These are phyloP conservation scores for Chlorodrepanis virens DNA, from an alignment of 2,113 vertebrate genomes.

Conservation along the genomic window DNA sequence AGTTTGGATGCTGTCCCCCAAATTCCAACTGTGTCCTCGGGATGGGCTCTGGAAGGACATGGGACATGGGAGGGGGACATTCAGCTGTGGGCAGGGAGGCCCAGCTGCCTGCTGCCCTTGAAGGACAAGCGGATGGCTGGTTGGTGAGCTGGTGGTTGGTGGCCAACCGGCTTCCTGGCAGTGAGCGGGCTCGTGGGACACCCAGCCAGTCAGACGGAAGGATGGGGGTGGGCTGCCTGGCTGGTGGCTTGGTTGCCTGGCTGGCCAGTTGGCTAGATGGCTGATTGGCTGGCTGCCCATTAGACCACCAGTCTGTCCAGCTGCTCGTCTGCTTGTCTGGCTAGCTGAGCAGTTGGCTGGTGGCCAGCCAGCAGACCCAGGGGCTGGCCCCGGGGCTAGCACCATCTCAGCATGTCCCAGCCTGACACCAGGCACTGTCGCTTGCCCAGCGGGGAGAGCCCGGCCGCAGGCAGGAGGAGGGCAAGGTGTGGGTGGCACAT, in stretches of 20 bases:
- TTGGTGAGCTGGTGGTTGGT: not conserved
- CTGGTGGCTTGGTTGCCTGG: not conserved
- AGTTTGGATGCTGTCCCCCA: not conserved
- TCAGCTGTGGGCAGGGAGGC: not conserved
- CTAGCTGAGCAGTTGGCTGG: not conserved
- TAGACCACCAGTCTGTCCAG: not conserved
- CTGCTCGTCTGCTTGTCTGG: not conserved
- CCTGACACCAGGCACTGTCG: rapidly evolving
- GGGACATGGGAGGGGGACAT: too few species aligned
- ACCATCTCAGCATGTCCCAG: rapidly evolving
- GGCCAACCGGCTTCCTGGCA: not conserved
- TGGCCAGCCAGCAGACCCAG: not conserved
- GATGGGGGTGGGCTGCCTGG: not conserved
- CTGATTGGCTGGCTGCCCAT: not conserved
- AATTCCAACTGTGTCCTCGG: not conserved
- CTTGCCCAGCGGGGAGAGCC: rapidly evolving
- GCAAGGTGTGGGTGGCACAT: not conserved
- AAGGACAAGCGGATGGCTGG: not conserved
- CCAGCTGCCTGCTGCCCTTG: not conserved
- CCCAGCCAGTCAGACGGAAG: rapidly evolving
- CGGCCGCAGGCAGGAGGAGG: not conserved
- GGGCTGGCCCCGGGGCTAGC: not conserved
- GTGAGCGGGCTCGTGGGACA: not conserved
- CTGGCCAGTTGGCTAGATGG: not conserved
- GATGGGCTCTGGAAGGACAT: not conserved